A percentile compares a stretch with the other conserved stretches of the same genome.
Conservation (phyloP, 1,140 invertebrate species). For the Fopius arisanus region DNA sequence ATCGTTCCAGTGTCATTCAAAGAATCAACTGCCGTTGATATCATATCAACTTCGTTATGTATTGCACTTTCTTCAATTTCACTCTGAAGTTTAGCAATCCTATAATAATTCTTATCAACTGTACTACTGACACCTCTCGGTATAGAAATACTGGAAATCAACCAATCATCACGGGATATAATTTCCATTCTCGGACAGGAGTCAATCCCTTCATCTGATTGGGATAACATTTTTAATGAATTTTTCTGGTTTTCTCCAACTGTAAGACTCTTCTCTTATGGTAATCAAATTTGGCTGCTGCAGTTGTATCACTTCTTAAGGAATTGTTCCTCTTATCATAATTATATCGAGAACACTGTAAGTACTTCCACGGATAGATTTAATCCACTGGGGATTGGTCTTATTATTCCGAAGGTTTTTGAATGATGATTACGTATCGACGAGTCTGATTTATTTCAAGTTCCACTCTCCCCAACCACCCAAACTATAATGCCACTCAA, state of each 20-base stretch:
- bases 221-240: background rate
- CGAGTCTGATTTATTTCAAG: constrained; percentile 19
- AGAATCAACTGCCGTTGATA: constrained; percentile 25
- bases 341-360: constrained; percentile 46
- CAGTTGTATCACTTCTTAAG: constrained; percentile 25
- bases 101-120: constrained; percentile 44
- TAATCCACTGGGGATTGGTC: constrained; percentile 46
- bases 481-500: constrained; percentile 42
- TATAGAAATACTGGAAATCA: constrained; percentile 17
- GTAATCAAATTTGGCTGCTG: background rate
- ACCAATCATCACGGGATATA: background rate
- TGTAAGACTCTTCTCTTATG: constrained; percentile 3
- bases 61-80: constrained; percentile 49
- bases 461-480: constrained; percentile 30
- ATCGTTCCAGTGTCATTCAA: constrained; percentile 8
- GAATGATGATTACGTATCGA: background rate
- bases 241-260: background rate
- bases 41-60: constrained; percentile 44
- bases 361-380: constrained; percentile 46
- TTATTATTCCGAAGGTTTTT: background rate
- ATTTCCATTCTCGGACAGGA: background rate
- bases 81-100: constrained; percentile 43
- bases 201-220: background rate
- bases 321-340: background rate
- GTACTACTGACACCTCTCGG: constrained; percentile 52